phyloP scores from a whole-genome alignment of 2,888 invertebrate genomes.

The Boloria euphrosyne region DNA sequence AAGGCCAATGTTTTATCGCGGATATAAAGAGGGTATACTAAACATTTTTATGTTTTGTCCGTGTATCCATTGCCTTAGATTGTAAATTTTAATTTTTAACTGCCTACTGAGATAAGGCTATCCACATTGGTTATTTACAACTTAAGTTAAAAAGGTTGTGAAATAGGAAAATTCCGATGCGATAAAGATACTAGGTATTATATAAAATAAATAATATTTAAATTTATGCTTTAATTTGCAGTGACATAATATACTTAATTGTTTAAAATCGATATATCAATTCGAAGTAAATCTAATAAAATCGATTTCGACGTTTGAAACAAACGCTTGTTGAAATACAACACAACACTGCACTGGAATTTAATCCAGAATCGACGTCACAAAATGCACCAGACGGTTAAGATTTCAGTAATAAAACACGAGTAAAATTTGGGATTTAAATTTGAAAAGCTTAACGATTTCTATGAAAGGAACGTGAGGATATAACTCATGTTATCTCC shows the following conservation, averaged over 20 bases:
- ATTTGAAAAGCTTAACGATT: slow-evolving; percentile 3
- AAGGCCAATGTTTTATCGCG: slow-evolving; percentile 74
- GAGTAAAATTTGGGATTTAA: neutral
- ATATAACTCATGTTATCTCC: slow-evolving; percentile 62
- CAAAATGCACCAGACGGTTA: neutral
- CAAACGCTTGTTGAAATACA: too few relatives aligned
- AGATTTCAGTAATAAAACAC: neutral
- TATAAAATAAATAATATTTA: too few relatives aligned
- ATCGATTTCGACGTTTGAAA: too few relatives aligned
- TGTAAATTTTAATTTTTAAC: slow-evolving; percentile 36
- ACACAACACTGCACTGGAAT: too few relatives aligned
- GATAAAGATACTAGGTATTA: too few relatives aligned
- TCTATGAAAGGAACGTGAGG: slow-evolving; percentile 49
- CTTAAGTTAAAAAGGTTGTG: neutral
- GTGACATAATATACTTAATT: too few relatives aligned
- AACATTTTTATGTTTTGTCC: slow-evolving; percentile 60
- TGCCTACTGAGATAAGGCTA: slow-evolving; percentile 16
- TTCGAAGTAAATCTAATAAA: too few relatives aligned
- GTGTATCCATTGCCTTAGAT: slow-evolving; percentile 58
- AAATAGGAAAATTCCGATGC: too few relatives aligned
- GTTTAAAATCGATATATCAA: too few relatives aligned
- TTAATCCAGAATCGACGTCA: neutral
- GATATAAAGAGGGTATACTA: slow-evolving; percentile 69
- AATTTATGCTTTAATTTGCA: too few relatives aligned
- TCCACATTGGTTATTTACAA: neutral